Percentiles rank a stretch among this genome's conserved stretches.
These are phyloP conservation scores for Halocynthia aurantium DNA, from an alignment of 23 tunicate species.

Conservation along the genomic window DNA sequence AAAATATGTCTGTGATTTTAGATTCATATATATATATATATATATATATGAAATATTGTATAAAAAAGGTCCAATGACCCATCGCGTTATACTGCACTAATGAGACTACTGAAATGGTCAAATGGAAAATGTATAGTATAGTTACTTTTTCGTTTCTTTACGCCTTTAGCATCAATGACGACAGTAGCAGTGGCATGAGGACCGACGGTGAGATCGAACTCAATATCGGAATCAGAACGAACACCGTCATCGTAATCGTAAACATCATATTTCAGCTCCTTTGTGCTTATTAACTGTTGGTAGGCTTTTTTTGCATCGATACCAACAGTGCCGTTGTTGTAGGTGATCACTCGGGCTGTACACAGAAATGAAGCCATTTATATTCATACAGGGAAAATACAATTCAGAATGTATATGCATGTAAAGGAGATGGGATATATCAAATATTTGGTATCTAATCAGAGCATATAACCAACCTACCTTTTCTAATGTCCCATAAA, in stretches of 20 bases:
- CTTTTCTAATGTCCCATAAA: slow-evolving; percentile 32
- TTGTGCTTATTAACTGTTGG: slow-evolving; percentile 42
- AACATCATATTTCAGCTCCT: slow-evolving; percentile 50
- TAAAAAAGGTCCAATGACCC: too few species aligned
- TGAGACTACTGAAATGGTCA: too few species aligned
- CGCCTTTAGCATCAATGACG: slow-evolving; percentile 37
- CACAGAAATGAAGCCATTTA: not conserved
- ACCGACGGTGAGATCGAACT: slow-evolving; percentile 60
- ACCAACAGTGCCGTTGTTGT: slow-evolving; percentile 86
- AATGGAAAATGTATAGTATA: too few species aligned
- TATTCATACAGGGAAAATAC: too few species aligned
- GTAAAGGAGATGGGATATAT: not conserved
- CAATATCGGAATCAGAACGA: slow-evolving; percentile 23
- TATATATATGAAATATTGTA: too few species aligned
- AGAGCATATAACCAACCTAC: slow-evolving; percentile 6
- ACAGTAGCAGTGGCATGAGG: slow-evolving; percentile 75
- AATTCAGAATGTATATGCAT: too few species aligned
- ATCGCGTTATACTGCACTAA: too few species aligned
- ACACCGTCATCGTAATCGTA: slow-evolving; percentile 35
- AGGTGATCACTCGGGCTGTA: slow-evolving; percentile 54
- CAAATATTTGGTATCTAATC: not conserved
- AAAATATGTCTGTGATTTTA: too few species aligned
- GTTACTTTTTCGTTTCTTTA: slow-evolving; percentile 10
- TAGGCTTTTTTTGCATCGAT: slow-evolving; percentile 46
- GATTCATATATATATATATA: too few species aligned